phyloP scores from a whole-genome alignment of 2,113 vertebrate species.

The Sceloporus tristichus region DNA sequence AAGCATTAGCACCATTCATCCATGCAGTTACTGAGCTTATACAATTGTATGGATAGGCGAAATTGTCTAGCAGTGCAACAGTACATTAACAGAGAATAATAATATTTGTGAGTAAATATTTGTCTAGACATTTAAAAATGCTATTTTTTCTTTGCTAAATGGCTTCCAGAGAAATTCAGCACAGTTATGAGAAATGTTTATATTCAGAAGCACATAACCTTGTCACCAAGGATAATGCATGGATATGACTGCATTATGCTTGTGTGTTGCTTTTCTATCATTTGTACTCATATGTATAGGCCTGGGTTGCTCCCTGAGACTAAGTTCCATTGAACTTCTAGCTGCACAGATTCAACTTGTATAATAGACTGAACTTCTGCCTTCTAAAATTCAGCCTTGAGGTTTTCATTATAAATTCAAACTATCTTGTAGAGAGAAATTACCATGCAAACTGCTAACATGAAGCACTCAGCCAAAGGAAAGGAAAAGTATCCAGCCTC shows the following conservation, averaged over 20 bases:
- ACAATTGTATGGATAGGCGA: too few species aligned
- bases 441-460: neutral
- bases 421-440: too few species aligned
- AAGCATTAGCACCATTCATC: neutral
- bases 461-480: neutral
- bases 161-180: neutral
- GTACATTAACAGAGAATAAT: neutral
- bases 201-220: too few species aligned
- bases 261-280: neutral
- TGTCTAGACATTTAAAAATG: conserved; percentile 13
- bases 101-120: neutral
- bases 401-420: neutral
- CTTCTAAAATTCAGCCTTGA: neutral
- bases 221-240: neutral
- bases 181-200: neutral
- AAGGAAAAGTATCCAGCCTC: neutral
- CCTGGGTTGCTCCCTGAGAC: neutral
- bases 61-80: neutral
- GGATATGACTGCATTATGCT: neutral
- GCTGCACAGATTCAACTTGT: neutral
- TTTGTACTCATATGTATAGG: neutral
- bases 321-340: neutral
- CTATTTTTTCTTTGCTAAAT: neutral
- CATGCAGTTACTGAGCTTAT: neutral
- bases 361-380: neutral